phyloP scores from a whole-genome alignment of 2,113 vertebrate species.

The Buteo buteo region DNA sequence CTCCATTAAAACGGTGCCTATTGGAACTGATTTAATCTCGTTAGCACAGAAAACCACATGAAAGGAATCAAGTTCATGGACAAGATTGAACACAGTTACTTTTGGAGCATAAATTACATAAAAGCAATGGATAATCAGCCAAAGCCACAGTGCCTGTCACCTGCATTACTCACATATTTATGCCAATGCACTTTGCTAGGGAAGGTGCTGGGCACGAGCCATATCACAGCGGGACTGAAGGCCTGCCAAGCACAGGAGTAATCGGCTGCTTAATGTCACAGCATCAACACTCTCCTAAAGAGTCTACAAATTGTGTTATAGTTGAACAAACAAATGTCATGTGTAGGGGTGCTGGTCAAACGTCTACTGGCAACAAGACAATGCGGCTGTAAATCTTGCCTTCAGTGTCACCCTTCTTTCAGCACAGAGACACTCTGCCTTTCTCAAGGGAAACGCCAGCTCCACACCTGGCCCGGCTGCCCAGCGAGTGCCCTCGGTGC shows the following conservation, averaged over 20 bases:
- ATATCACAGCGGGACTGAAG: constrained; percentile 26
- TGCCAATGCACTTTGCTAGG: background rate
- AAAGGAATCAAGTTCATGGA: constrained; percentile 68
- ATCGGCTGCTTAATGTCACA: constrained; percentile 71
- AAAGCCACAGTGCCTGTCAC: constrained; percentile 32
- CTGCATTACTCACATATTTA: constrained; percentile 36
- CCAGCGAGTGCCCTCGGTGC: rapidly evolving
- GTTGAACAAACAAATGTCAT: constrained; percentile 73
- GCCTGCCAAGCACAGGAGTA: constrained; percentile 56
- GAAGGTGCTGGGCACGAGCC: constrained; percentile 59
- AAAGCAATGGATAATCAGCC: constrained; percentile 23
- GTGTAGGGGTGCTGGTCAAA: constrained; percentile 52
- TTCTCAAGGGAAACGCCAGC: background rate
- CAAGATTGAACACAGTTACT: constrained; percentile 45
- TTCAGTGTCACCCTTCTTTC: background rate
- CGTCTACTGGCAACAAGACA: constrained; percentile 51
- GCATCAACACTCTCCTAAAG: constrained; percentile 38
- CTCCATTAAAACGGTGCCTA: constrained; percentile 77
- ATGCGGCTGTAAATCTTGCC: background rate
- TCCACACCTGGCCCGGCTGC: rapidly evolving
- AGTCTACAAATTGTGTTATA: constrained; percentile 59
- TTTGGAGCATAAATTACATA: constrained; percentile 54
- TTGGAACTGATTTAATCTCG: constrained; percentile 77
- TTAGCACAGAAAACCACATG: constrained; percentile 76
- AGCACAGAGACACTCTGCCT: background rate